Conservation (phyloP, 1,140 invertebrate genomes). For the Aplysia californica region DNA sequence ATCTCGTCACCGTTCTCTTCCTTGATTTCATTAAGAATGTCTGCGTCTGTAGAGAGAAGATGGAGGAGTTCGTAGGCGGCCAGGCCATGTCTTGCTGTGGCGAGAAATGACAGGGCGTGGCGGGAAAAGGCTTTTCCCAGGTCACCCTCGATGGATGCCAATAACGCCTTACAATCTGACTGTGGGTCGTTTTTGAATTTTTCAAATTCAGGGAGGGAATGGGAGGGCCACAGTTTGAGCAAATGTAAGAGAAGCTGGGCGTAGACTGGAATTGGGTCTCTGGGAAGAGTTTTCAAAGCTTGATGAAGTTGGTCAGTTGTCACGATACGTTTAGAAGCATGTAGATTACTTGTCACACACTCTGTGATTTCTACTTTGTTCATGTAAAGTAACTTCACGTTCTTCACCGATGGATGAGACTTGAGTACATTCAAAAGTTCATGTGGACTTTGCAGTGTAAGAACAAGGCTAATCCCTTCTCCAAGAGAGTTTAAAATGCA, state of each 20-base stretch:
- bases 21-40: slow-evolving; percentile 32
- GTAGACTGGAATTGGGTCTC: slow-evolving; percentile 20
- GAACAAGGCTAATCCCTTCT: slow-evolving; percentile 15
- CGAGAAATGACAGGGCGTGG: slow-evolving; percentile 35
- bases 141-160: slow-evolving; percentile 28
- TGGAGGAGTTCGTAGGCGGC: slow-evolving; percentile 35
- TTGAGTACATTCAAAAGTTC: slow-evolving; percentile 21
- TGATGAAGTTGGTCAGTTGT: slow-evolving; percentile 27
- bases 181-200: slow-evolving; percentile 15
- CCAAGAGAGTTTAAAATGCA: slow-evolving; percentile 28
- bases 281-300: slow-evolving; percentile 18
- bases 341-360: slow-evolving; percentile 8
- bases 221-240: slow-evolving; percentile 30
- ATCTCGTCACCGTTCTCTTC: slow-evolving; percentile 25
- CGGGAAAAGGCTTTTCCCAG: slow-evolving; percentile 30
- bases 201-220: slow-evolving; percentile 26
- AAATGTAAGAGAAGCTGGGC: slow-evolving; percentile 9
- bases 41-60: slow-evolving; percentile 27
- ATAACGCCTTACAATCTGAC: slow-evolving; percentile 21
- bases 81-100: slow-evolving; percentile 30
- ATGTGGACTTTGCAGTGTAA: slow-evolving; percentile 11
- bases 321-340: slow-evolving; percentile 1
- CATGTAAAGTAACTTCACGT: not conserved
- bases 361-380: not conserved
- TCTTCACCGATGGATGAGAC: not conserved